Base-by-base conservation (phyloP, 2,113 vertebrate species). In the Egretta garzetta region DNA sequence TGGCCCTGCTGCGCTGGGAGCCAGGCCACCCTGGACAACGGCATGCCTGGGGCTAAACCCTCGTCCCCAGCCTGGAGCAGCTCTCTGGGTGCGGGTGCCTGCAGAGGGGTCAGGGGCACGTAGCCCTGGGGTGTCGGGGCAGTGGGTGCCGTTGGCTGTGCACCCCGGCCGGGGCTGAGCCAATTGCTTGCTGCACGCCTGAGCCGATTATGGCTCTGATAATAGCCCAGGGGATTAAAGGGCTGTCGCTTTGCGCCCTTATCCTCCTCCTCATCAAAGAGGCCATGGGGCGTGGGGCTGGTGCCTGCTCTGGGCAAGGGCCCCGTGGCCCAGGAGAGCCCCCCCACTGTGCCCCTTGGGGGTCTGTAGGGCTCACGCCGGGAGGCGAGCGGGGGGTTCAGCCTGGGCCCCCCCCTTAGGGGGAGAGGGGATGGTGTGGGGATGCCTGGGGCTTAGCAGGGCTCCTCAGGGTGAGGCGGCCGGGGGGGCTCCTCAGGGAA, bases 161-260 rank as follows among this genome's bases (percentile, higher is more conserved):
- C 80, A 26, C 72, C 81, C 88, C 43, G 0, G 23, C 41, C 41
- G 4, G 56, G 39, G 73, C 90, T 90, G 94, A 96, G 96, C 97
- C 96, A 96, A 90, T 94, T 92, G 86, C 85, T 47, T 11, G 72
- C 89, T 80, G 92, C 91, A 6, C 15, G 68, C 56, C 96, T 98
- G 97, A 98, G 97, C 97, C 92, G 97, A 98, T 98, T 98, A 98
- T 88, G 92, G 94, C 86, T 91, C 98, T 98, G 98, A 98, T 98
- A 98, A 98, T 98, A 98, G 98, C 96, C 58, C 88, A 13, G 80
- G 64, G 96, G 98, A 98, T 98, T 98, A 98, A 77, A 52, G 82
- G 82, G 90, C 97, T 86, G 85, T 67, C 47, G 66, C 96, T 91
- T 41, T 56, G 71, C 8, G 15, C 87, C 52, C 81, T 97, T 87